Base-by-base conservation (phyloP, 2,888 invertebrate species). In the Xestia rhomboidea region DNA sequence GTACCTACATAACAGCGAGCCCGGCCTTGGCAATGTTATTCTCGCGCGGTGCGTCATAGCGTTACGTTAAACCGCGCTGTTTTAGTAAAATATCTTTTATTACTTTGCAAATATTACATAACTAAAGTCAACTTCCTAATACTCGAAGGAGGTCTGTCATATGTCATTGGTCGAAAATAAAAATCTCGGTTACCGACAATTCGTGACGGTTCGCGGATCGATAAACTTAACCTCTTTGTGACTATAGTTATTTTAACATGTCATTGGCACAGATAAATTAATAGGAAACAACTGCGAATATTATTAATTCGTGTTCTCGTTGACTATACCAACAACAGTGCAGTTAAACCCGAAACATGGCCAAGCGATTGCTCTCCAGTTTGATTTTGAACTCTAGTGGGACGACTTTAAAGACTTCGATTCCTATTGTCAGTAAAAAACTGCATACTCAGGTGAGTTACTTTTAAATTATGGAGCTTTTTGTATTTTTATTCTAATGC, bases 11-110 rank as follows among this genome's bases (percentile, higher is more conserved):
- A 81, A 68, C 60, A n/a, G 85, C 13, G 73, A 57, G 68, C 13
- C 27, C 62, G 73, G 74, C 85, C 82, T 85, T 82, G 82, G 38
- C 73, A 85, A 67, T 82, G 69, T 82, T 81, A 84, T 82, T 85
- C 85, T 81, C 7, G 46, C 85, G 81, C 81, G 79, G 81, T 84
- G 84, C 84, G 81, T 80, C 83, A 81, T 79, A 57, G 67, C 46
- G 79, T 70, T 68, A 66, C 84, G 80, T 68, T 71, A 84, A 68
- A 78, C 57, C 62, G 54, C 41, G 46, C 46, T 15, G 70, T 68
- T 77, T 41, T 79, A 67, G 79, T 79, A 54, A 68, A 84, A 84
- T 81, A 70, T 79, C 21, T 54, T 62, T 21, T 57, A 41, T 41
- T 49, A 70, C 34, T 63, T 67, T 84, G 54, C n/a, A 83, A 83